Base-by-base conservation (phyloP, 2,113 vertebrate species). In the Eulacestoma nigropectus region DNA sequence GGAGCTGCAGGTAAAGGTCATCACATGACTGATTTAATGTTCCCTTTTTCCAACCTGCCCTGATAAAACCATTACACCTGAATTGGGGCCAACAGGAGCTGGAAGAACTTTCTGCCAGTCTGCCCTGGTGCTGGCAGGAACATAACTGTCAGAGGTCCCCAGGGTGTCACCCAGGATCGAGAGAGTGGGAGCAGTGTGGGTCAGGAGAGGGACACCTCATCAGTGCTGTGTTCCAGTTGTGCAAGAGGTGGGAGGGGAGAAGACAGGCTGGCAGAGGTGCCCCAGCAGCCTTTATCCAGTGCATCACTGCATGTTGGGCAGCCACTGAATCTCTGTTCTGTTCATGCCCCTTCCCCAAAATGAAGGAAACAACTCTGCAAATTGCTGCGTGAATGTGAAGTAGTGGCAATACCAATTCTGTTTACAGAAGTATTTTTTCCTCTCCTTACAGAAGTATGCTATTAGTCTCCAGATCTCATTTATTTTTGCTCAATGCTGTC, bases 401-500 rank as follows among this genome's bases (percentile, higher is more conserved):
- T 30, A 44, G 37, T 67, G 78, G 5, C n/a, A 73, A 32, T 49
- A 52, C 22, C 74, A 64, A 50, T 85, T 87, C 53, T 83, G 49
- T 91, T 96, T 96, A 62, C 21, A 11, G 50, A 49, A 76, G 18
- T 70, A 77, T 76, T 95, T 76, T 33, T 35, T 94, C 82, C 22
- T 80, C 50, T 85, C 42, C 55, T 76, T 93, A 75, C 22, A 68
- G 72, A 93, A 94, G 19, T 63, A 67, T 80, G 23, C 32, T 87
- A 39, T 93, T 93, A 94, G 72, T 85, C 84, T 76, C 52, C 37
- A 76, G n/a, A 74, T 87, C 78, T 90, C 89, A 79, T 91, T 91
- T 95, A 75, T 87, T 96, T 89, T 91, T 50, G 14, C 75, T 84
- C 75, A 27, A 6, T 3, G 3, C 62, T 93, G 78, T 96, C 87